These are phyloP conservation scores for Athene noctua DNA, from an alignment of 2,113 vertebrate species.

Conservation along the genomic window DNA sequence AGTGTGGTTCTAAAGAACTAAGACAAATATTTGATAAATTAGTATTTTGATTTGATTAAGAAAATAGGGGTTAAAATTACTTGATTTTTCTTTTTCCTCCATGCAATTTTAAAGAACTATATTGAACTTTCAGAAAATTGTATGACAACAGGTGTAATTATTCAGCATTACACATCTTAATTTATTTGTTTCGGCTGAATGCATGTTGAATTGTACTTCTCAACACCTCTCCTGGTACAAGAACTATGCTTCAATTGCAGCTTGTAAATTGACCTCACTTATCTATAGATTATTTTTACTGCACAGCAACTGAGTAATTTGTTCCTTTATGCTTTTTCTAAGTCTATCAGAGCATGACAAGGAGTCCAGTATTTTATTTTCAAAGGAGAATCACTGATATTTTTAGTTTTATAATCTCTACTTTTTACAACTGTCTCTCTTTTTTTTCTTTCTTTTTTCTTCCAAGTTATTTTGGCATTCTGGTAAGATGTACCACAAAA, in stretches of 20 bases:
- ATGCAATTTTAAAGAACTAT: not conserved
- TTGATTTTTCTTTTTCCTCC: not conserved
- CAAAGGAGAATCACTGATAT: not conserved
- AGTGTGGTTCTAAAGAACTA: not conserved
- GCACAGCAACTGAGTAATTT: conserved; percentile 45
- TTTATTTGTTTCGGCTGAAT: conserved; percentile 49
- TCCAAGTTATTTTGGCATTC: not conserved
- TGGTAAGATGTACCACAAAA: not conserved
- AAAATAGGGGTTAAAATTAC: not conserved
- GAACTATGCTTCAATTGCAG: not conserved
- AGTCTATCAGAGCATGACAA: conserved; percentile 29
- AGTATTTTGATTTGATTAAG: conserved; percentile 1
- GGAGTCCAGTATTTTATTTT: conserved; percentile 32
- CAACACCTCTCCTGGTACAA: conserved; percentile 23
- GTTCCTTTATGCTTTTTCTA: conserved; percentile 30
- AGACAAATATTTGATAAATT: not conserved
- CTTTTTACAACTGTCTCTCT: not conserved
- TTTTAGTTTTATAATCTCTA: not conserved
- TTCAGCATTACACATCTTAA: conserved; percentile 34
- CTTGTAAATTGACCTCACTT: conserved; percentile 54
- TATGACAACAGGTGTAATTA: conserved; percentile 58
- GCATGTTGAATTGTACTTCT: conserved; percentile 54
- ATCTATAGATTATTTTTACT: conserved; percentile 54
- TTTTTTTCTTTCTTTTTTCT: not conserved
- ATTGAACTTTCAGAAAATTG: not conserved